Percentiles rank a stretch among this genome's conserved stretches.
Evolutionary conservation across 1,140 invertebrate genomes (phyloP).

Genomic region (Hylyphantes graminicola): DNA sequence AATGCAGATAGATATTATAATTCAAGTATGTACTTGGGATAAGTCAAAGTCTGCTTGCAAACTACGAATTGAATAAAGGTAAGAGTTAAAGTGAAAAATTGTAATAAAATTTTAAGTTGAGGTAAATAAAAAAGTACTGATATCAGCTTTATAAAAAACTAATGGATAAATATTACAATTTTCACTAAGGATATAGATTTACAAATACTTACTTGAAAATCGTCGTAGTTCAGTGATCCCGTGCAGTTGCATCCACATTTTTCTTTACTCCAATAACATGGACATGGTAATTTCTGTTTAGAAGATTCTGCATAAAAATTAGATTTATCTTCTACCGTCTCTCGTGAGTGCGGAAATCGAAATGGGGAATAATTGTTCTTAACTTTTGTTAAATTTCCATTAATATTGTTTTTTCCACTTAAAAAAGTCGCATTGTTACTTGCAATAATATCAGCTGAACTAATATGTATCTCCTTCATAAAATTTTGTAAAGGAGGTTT

Average conservation of each 20-base stretch:
- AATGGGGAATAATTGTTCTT: too few relatives aligned
- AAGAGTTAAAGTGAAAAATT: background rate
- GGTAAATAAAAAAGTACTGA: background rate
- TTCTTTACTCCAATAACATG: conserved; percentile 13
- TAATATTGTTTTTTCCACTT: too few relatives aligned
- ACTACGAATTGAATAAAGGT: background rate
- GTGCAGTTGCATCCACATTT: conserved; percentile 25
- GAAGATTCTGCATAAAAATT: too few relatives aligned
- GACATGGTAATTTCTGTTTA: background rate
- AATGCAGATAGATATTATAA: background rate
- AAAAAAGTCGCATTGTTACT: too few relatives aligned
- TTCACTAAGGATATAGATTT: background rate
- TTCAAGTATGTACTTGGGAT: background rate
- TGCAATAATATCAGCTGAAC: too few relatives aligned
- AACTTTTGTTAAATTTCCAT: too few relatives aligned
- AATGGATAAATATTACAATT: too few relatives aligned
- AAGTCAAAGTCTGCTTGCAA: background rate
- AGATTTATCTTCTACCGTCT: too few relatives aligned
- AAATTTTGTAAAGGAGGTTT: too few relatives aligned
- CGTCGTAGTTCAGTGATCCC: background rate
- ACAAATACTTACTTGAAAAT: conserved; percentile 31
- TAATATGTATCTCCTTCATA: too few relatives aligned
- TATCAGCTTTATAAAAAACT: background rate
- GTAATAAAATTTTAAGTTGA: background rate
- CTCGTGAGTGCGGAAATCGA: too few relatives aligned